Evolutionary conservation across 1,140 invertebrate genomes (phyloP), one percentile per base, ranked within the genome.

Genomic region (Drosophila melanogaster): DNA sequence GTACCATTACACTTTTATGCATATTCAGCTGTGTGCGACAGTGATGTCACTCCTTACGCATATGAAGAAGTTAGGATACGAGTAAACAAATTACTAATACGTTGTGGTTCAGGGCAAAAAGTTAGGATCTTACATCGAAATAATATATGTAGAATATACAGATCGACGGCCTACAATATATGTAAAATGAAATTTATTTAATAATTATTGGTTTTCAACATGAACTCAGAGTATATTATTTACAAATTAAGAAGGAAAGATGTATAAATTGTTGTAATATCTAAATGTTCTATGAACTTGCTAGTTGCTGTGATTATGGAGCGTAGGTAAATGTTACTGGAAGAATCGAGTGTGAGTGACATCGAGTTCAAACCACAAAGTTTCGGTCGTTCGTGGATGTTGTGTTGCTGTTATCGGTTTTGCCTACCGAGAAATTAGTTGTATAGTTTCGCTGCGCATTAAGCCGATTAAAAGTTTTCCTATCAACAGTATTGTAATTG

Each of bases 381-480:
- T 67, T 66, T 66, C 14, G 40, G 33, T 30, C 19, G 50, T 2
- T 51, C 30, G 12, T 30, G 59, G 24, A n/a, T 41, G 62, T 47
- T 66, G 35, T 69, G 24, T 47, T 46, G 35, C 17, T 56, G 41
- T 38, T 56, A 15, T 46, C 35, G 26, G 24, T 54, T 54, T 47
- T 46, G 41, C 47, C 26, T 67, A 55, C 12, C 38, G 17, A 46
- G 58, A 77, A 79, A 84, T 72, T 49, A 64, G 61, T 73, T 64
- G 66, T 67, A 59, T 60, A 60, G 66, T 74, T 54, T 58, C 62
- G 37, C 57, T 47, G 19, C 54, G 24, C 55, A 65, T 67, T 69
- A 57, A 44, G 66, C 43, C 57, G 55, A 77, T 85, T 72, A 61
- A 79, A 80, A 83, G 46, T 80, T 79, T 76, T 67, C 17, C 61